Conservation (phyloP, 2,888 invertebrate genomes). For the Cetonia aurata region DNA sequence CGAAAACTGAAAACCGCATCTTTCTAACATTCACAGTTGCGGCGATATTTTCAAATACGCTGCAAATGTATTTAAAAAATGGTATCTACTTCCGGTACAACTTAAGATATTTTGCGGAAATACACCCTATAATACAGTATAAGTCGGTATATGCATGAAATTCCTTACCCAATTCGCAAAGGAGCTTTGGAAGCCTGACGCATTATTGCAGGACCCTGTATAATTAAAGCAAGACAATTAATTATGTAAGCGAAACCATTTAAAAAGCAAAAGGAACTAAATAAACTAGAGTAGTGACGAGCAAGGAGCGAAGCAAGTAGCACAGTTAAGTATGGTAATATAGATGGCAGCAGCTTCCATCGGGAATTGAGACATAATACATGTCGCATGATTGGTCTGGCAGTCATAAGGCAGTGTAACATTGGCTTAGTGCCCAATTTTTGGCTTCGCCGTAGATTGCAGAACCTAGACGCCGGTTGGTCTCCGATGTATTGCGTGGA, state of each 20-base stretch:
- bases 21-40: too few relatives aligned
- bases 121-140: too few relatives aligned
- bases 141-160: too few relatives aligned
- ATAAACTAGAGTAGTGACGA: slow-evolving; percentile 23
- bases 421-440: slow-evolving; percentile 55
- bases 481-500: slow-evolving; percentile 39
- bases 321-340: slow-evolving; percentile 50
- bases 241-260: slow-evolving; percentile 18
- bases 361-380: slow-evolving; percentile 50
- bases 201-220: too few relatives aligned
- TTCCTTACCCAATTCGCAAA: too few relatives aligned
- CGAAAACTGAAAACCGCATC: too few relatives aligned
- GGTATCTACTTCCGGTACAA: too few relatives aligned
- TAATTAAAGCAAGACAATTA: slow-evolving; percentile 20
- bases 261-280: slow-evolving; percentile 10
- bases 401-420: slow-evolving; percentile 52
- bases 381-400: slow-evolving; percentile 54
- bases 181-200: too few relatives aligned
- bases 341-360: slow-evolving; percentile 48
- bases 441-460: slow-evolving; percentile 50
- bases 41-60: too few relatives aligned
- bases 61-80: too few relatives aligned
- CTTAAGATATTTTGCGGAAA: too few relatives aligned
- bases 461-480: slow-evolving; percentile 50
- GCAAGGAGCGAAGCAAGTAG: slow-evolving; percentile 42